These are phyloP conservation scores for Cheilosia grossa DNA, from an alignment of 2,888 invertebrate species.

Conservation along the genomic window DNA sequence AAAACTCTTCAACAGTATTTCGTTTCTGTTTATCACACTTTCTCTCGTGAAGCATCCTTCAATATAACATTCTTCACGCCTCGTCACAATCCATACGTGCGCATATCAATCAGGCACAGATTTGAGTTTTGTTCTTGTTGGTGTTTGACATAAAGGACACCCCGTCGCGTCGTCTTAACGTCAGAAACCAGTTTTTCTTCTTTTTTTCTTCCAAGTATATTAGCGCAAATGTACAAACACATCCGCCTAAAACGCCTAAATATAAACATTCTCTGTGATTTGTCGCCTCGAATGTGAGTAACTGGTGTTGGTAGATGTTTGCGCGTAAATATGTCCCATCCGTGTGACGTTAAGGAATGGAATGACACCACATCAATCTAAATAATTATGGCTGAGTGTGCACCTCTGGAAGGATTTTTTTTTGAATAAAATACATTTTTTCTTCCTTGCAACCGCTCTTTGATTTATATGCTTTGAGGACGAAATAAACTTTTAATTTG, in stretches of 20 bases:
- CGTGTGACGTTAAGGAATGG: conserved; percentile 33
- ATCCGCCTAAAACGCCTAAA: conserved; percentile 32
- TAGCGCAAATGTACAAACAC: conserved; percentile 1
- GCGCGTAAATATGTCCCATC: conserved; percentile 21
- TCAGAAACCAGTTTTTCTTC: conserved; percentile 22
- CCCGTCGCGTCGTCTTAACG: conserved; percentile 21
- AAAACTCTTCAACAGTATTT: conserved; percentile 39
- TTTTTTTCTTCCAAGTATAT: conserved; percentile 6
- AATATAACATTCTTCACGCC: conserved; percentile 23
- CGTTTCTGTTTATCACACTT: conserved; percentile 65
- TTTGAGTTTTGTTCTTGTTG: not conserved
- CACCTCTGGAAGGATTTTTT: not conserved
- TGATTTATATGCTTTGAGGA: conserved; percentile 30
- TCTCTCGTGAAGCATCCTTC: conserved; percentile 48
- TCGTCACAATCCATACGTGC: conserved; percentile 15
- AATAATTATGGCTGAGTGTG: conserved; percentile 38
- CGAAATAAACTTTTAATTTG: conserved; percentile 51
- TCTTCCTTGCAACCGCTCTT: conserved; percentile 1
- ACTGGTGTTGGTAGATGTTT: conserved; percentile 17
- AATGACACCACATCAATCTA: conserved; percentile 51
- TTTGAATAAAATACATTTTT: not conserved
- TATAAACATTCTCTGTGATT: conserved; percentile 45
- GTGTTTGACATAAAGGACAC: conserved; percentile 29
- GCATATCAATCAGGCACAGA: conserved; percentile 50
- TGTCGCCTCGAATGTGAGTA: conserved; percentile 40